Conservation (phyloP, 2,797 vertebrate genomes). For the Dendrocincla fuliginosa region DNA sequence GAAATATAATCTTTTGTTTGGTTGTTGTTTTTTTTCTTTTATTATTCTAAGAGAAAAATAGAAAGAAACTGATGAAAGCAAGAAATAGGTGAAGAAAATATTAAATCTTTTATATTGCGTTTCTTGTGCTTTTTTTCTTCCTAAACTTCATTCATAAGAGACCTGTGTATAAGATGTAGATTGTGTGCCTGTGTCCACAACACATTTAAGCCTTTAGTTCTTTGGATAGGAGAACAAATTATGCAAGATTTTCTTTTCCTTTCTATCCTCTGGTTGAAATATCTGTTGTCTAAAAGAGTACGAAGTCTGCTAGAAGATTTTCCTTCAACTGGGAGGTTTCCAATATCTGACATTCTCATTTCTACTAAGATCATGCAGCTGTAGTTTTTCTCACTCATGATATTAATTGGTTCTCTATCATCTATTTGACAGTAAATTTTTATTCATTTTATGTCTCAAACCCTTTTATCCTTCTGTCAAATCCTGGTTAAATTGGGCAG, state of each 20-base stretch:
- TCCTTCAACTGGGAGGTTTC: background rate
- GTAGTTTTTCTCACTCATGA: background rate
- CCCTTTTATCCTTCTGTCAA: background rate
- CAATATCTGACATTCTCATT: background rate
- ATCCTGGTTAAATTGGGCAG: background rate
- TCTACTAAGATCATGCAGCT: background rate
- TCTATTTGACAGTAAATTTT: background rate
- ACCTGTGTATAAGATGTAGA: background rate
- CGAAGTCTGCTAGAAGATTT: background rate
- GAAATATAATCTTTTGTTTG: background rate
- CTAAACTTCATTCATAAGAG: background rate
- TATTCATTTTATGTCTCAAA: background rate
- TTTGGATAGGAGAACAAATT: background rate
- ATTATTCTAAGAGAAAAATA: background rate
- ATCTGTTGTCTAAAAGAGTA: background rate
- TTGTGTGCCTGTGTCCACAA: background rate
- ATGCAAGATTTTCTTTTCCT: background rate
- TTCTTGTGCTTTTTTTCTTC: background rate
- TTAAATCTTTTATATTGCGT: background rate
- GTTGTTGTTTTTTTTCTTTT: background rate
- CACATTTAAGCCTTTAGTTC: background rate
- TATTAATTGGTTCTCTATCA: background rate
- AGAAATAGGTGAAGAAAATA: background rate
- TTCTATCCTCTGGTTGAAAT: background rate
- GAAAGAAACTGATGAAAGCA: background rate